These are phyloP conservation scores for Pseudorectes ferrugineus DNA, from an alignment of 2,113 vertebrate species.

Conservation along the genomic window DNA sequence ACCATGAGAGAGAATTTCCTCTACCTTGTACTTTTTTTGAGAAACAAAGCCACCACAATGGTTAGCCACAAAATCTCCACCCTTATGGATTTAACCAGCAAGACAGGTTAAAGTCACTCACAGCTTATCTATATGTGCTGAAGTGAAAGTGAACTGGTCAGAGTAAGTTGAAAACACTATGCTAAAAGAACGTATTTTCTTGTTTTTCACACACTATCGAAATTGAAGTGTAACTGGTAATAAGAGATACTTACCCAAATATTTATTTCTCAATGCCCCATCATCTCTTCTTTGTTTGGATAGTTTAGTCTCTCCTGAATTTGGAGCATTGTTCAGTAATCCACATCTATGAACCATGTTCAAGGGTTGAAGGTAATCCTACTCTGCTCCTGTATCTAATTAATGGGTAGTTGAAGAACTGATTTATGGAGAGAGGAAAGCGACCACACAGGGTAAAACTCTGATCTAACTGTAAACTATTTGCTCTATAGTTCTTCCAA, in stretches of 20 bases:
- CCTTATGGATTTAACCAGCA: background rate
- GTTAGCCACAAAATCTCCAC: background rate
- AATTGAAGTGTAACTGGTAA: background rate
- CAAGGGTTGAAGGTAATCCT: background rate
- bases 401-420: background rate
- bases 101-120: background rate
- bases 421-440: background rate
- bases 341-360: background rate
- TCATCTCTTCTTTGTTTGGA: background rate
- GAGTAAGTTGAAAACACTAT: background rate
- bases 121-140: background rate
- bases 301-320: background rate
- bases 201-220: background rate
- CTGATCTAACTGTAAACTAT: background rate
- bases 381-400: background rate
- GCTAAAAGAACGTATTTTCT: background rate
- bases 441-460: background rate
- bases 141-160: background rate
- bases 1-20: background rate
- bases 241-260: background rate
- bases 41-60: background rate
- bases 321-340: background rate
- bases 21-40: background rate
- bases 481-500: background rate
- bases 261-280: background rate